Evolutionary conservation across 2,888 invertebrate genomes (phyloP).

Genomic region (Drosophila mettleri): DNA sequence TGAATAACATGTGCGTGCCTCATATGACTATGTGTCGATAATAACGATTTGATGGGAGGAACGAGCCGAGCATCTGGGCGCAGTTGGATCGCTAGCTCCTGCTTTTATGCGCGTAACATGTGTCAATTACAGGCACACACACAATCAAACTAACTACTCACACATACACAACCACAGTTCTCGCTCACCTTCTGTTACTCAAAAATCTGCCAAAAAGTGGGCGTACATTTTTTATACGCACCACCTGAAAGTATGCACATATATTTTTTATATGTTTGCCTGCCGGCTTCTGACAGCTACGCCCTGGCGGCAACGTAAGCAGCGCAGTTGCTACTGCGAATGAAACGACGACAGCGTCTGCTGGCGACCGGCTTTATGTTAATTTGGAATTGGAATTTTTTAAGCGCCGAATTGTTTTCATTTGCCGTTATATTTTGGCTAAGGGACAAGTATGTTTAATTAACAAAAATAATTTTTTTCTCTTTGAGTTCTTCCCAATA

Average conservation of each 20-base stretch:
- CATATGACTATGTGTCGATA: conserved; percentile 57
- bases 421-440: conserved; percentile 26
- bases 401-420: conserved; percentile 42
- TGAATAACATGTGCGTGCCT: conserved; percentile 52
- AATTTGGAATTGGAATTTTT: conserved; percentile 62
- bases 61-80: conserved; percentile 31
- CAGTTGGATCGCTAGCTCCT: conserved; percentile 51
- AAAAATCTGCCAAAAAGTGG: conserved; percentile 78
- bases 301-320: conserved; percentile 36
- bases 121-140: conserved; percentile 82
- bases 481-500: background rate
- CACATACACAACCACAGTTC: conserved; percentile 33
- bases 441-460: conserved; percentile 43
- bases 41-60: conserved; percentile 65
- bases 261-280: conserved; percentile 70
- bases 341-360: conserved; percentile 16
- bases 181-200: conserved; percentile 73
- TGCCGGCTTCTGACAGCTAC: conserved; percentile 76
- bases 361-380: conserved; percentile 61
- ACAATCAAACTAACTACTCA: conserved; percentile 36
- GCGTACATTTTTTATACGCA: conserved; percentile 75
- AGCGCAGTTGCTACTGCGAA: conserved; percentile 13
- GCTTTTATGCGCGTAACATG: conserved; percentile 82
- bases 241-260: conserved; percentile 73
- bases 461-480: conserved; percentile 42